Evolutionary conservation across 2,797 vertebrate genomes (phyloP), one percentile per base, ranked within the genome.

Genomic region (Diplodus sargus): DNA sequence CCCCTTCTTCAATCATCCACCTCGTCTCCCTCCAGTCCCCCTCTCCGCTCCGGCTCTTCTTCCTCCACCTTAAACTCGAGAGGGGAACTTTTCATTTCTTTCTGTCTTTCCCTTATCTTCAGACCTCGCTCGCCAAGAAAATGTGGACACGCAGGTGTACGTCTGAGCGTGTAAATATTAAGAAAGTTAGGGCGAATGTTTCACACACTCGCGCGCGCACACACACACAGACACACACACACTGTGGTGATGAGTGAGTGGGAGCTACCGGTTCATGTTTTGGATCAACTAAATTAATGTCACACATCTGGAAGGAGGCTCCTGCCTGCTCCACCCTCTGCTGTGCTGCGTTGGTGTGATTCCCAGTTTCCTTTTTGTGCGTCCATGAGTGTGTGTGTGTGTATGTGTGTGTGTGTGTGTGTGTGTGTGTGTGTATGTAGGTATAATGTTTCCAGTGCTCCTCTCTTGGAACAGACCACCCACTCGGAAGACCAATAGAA

Each of bases 201-300:
- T 18, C 39, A 20, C 28, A 48, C 25, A 34, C 67, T 28, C 28
- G 4, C 28, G 4, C 28, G 4, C 28, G 4, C 28, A 28, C 2
- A 28, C 28, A 70, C 67, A 76, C 60, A 78, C 73, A 75, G 25
- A 79, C 57, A 76, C 60, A 78, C 73, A 75, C 30, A 79, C 57
- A 79, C 34, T 62, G 72, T 34, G 23, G 86, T 89, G 88, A 84
- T 83, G 88, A 92, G 88, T 89, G 92, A 93, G 93, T 93, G 92
- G 92, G 93, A 94, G 92, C 93, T 93, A 93, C 93, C 90, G 91
- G 91, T 93, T 93, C 93, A 93, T 94, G 93, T 94, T 94, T 91
- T 91, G 90, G 89, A 94, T 92, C 89, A 91, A 82, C 91, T 92
- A 90, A 93, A 92, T 93, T 92, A 93, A 93, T 93, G 91, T 93